These are phyloP conservation scores for Knipowitschia caucasica DNA, from an alignment of 2,797 vertebrate genomes.

Conservation along the genomic window DNA sequence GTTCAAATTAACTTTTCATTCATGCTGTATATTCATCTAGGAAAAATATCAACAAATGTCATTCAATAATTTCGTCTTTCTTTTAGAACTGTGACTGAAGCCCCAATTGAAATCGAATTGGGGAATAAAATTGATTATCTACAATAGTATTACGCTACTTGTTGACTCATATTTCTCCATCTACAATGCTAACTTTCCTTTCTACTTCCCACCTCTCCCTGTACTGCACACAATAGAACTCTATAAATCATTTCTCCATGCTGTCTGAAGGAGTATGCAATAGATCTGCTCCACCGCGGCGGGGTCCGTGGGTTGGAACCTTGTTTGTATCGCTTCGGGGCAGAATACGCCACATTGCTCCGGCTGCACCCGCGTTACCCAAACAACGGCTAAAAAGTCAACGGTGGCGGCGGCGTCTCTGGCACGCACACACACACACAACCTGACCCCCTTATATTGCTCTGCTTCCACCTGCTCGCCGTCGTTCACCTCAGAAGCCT, in stretches of 20 bases:
- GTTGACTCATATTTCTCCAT: too few species aligned
- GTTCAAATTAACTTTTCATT: too few species aligned
- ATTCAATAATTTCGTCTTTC: too few species aligned
- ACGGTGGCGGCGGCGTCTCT: neutral
- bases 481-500: constrained; percentile 26
- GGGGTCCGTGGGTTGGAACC: constrained; percentile 2
- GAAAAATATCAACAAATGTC: too few species aligned
- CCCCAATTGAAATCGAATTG: too few species aligned
- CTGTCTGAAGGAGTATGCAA: neutral
- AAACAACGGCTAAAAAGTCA: constrained; percentile 18
- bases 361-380: constrained; percentile 5
- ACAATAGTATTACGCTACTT: too few species aligned
- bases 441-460: neutral
- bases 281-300: constrained; percentile 20
- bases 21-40: too few species aligned
- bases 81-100: too few species aligned
- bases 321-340: constrained; percentile 10
- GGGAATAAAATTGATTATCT: too few species aligned
- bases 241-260: constrained; percentile 2
- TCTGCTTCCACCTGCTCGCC: too few species aligned
- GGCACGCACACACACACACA: constrained; percentile 6
- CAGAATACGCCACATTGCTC: constrained; percentile 8
- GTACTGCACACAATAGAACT: neutral
- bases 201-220: neutral
- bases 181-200: too few species aligned